phyloP scores from a whole-genome alignment of 2,113 vertebrate species.

The Anthoscopus minutus region DNA sequence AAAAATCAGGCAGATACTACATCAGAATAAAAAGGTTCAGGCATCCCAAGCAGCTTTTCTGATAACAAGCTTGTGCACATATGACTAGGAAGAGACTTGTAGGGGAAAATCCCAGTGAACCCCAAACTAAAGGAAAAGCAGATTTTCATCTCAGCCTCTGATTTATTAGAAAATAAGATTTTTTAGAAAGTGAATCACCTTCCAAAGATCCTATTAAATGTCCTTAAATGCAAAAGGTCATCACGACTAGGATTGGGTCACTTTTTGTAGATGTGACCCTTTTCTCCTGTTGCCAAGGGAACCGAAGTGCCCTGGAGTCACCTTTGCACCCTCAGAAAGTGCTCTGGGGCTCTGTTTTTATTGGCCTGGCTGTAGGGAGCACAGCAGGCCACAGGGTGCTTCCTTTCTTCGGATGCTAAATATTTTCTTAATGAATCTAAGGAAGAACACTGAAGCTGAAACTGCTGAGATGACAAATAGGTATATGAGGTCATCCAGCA shows the following conservation, averaged over 20 bases:
- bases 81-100: not conserved
- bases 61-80: not conserved
- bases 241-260: not conserved
- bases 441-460: constrained; percentile 4
- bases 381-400: not conserved
- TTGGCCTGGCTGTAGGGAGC: not conserved
- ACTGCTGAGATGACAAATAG: constrained; percentile 11
- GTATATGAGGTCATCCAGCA: not conserved
- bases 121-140: not conserved
- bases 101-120: not conserved
- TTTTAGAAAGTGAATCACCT: not conserved
- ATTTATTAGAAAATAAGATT: not conserved
- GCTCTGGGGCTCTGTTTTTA: not conserved
- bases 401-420: not conserved
- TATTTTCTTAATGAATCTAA: constrained; percentile 44
- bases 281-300: not conserved
- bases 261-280: not conserved
- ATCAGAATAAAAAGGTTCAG: not conserved
- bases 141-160: not conserved
- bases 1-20: not conserved
- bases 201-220: not conserved
- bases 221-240: not conserved
- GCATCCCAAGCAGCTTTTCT: not conserved
- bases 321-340: not conserved
- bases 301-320: not conserved